These are phyloP conservation scores for Sinopyrophorus schimmeli DNA, from an alignment of 2,888 invertebrate species.

Conservation along the genomic window DNA sequence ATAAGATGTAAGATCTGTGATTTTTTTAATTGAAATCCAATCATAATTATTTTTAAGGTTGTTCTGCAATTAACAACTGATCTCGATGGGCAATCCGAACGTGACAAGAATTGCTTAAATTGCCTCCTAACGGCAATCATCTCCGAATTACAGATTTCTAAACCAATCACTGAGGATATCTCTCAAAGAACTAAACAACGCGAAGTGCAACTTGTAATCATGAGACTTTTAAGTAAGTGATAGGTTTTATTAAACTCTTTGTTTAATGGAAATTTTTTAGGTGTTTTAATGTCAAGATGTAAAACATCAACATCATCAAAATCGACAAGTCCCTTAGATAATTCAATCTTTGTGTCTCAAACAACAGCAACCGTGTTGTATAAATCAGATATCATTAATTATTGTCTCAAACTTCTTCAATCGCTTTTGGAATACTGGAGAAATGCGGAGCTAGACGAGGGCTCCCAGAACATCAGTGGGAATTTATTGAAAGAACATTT, in stretches of 20 bases:
- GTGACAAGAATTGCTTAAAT: conserved; percentile 77
- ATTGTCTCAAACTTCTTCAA: conserved; percentile 72
- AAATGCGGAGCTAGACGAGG: conserved; percentile 55
- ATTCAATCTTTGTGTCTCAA: conserved; percentile 65
- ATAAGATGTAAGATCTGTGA: too few species aligned
- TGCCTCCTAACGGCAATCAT: conserved; percentile 74
- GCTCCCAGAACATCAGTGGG: conserved; percentile 58
- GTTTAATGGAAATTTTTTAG: conserved; percentile 48
- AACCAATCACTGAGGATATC: conserved; percentile 59
- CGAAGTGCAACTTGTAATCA: conserved; percentile 86
- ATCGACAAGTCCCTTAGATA: conserved; percentile 56
- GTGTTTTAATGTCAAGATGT: conserved; percentile 76
- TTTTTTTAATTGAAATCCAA: background rate
- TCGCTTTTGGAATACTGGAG: conserved; percentile 80
- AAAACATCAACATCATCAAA: conserved; percentile 57
- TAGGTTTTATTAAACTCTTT: conserved; percentile 2
- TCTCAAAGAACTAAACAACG: conserved; percentile 71
- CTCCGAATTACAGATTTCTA: conserved; percentile 70
- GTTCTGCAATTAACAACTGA: conserved; percentile 88
- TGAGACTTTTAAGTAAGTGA: conserved; percentile 80
- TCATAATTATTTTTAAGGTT: conserved; percentile 64
- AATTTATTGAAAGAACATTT: conserved; percentile 81
- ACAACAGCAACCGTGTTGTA: conserved; percentile 71
- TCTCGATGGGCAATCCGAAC: conserved; percentile 81
- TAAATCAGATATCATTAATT: conserved; percentile 71